Evolutionary conservation across 2,888 invertebrate genomes (phyloP).

Genomic region (Nephrotoma flavescens): DNA sequence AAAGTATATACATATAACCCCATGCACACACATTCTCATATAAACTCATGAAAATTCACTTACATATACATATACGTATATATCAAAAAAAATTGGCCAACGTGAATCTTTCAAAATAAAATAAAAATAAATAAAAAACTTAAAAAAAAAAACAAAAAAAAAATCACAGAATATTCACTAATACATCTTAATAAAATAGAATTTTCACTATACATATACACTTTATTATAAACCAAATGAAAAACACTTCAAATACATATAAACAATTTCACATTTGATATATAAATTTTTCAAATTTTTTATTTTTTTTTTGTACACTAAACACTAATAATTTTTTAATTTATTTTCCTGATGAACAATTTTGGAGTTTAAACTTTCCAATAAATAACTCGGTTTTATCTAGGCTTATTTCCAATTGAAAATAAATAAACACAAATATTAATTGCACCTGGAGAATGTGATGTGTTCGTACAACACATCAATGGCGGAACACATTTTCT

Average conservation of each 20-base stretch:
- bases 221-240: background rate
- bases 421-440: background rate
- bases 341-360: background rate
- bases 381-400: background rate
- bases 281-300: background rate
- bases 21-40: background rate
- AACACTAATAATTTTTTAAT: background rate
- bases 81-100: background rate
- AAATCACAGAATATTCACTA: constrained; percentile 1
- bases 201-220: background rate
- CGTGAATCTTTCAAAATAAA: background rate
- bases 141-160: constrained; percentile 1
- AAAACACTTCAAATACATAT: background rate
- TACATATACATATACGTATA: background rate
- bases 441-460: constrained; percentile 6
- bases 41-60: background rate
- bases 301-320: background rate
- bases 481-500: constrained; percentile 7
- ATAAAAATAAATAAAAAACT: background rate
- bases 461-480: constrained; percentile 4
- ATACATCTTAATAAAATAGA: background rate
- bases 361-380: background rate
- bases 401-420: background rate
- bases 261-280: background rate
- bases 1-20: background rate